These are phyloP conservation scores for Neotoma lepida DNA, from an alignment of 2,113 vertebrate species.

Conservation along the genomic window DNA sequence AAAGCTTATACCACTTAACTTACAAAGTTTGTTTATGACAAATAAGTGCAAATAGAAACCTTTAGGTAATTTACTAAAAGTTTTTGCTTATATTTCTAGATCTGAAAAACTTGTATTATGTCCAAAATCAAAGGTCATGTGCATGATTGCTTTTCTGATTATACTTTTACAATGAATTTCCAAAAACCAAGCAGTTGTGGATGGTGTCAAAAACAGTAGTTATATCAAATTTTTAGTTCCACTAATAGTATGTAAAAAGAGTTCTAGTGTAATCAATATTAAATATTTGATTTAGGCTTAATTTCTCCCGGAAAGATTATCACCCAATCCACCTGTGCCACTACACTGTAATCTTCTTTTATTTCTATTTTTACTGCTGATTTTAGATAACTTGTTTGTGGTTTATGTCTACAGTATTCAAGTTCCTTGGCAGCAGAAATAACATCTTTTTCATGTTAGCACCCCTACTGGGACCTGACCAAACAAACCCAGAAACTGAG, in stretches of 20 bases:
- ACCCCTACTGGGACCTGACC: background rate
- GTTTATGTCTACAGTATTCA: background rate
- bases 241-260: background rate
- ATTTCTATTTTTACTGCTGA: background rate
- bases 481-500: background rate
- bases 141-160: background rate
- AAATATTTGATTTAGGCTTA: conserved; percentile 41
- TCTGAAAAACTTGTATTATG: conserved; percentile 9
- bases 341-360: background rate
- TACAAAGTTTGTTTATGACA: background rate
- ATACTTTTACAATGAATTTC: conserved; percentile 22
- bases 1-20: conserved; percentile 10
- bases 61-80: background rate
- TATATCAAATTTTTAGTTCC: background rate
- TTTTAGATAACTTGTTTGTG: background rate
- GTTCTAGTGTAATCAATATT: background rate
- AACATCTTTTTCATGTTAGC: background rate
- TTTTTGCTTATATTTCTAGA: background rate
- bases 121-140: conserved; percentile 20
- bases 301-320: conserved; percentile 15
- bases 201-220: background rate
- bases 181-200: background rate
- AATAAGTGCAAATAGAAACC: background rate
- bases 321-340: background rate
- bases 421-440: background rate